Evolutionary conservation across 2,113 vertebrate species (phyloP), one percentile per base, ranked within the genome.

Genomic region (Synchiropus splendidus): DNA sequence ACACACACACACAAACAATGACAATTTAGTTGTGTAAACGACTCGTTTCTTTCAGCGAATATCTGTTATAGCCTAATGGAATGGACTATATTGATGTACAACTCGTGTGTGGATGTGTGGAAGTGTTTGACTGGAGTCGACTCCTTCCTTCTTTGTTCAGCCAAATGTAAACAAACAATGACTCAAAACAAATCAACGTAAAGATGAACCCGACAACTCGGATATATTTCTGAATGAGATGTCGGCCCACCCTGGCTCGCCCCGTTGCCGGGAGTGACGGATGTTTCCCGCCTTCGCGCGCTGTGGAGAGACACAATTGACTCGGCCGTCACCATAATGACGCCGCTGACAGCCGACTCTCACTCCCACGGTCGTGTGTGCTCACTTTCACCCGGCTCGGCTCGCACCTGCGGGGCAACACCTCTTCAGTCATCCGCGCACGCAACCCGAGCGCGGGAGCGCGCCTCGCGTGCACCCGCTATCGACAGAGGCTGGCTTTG

Each of bases 361-460:
- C 58, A 14, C 48, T 40, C 53, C 53, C 64, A 43, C 58, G 40
- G 18, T 44, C 51, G 31, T 51, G 31, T 45, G n/a, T n/a, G n/a
- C 40, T 10, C 40, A 47, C 58, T 57, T 10, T 56, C 50, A 82
- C 74, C 79, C 80, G 78, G 66, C 39, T 63, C 39, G 58, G 64
- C 39, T 63, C 39, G 58, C 79, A 83, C 79, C 79, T 83, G 79
- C 71, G 61, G 58, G 39, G 69, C 64, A 63, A 68, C 59, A 18
- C 47, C 62, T 44, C 32, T 42, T 18, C 31, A 17, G 37, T 40
- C 59, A 18, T 36, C 38, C 16, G 59, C 61, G 42, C 70, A 66
- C 58, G 50, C 72, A 43, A 70, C 57, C 12, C 10, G 27, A n/a
- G 43, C 48, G 14, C 53, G 58, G 36, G 48, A 16, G 70, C 72